phyloP scores from a whole-genome alignment of 2,113 vertebrate genomes.

The Aleadryas rufinucha region DNA sequence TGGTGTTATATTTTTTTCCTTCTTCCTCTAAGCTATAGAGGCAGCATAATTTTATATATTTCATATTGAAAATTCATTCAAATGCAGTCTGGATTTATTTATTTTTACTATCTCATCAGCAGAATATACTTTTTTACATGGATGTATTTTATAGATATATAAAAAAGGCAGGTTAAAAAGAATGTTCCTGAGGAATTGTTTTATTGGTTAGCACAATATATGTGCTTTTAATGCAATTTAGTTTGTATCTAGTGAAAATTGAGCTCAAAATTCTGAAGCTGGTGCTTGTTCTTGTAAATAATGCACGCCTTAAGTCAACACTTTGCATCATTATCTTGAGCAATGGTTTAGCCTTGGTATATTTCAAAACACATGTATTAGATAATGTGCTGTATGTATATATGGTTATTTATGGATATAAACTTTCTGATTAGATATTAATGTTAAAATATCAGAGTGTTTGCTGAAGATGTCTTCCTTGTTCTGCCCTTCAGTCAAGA shows the following conservation, averaged over 20 bases:
- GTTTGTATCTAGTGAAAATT: background rate
- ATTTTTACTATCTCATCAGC: slow-evolving; percentile 55
- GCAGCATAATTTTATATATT: slow-evolving; percentile 32
- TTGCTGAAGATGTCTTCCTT: slow-evolving; percentile 10
- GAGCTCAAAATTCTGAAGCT: slow-evolving; percentile 2
- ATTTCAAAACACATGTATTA: slow-evolving; percentile 32
- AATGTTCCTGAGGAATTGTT: slow-evolving; percentile 13
- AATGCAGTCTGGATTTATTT: slow-evolving; percentile 27
- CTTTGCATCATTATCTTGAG: slow-evolving; percentile 42
- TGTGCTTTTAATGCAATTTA: slow-evolving; percentile 52
- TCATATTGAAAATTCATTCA: slow-evolving; percentile 51
- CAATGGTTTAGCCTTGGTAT: slow-evolving; percentile 40
- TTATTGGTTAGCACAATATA: slow-evolving; percentile 23
- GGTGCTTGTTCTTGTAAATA: slow-evolving; percentile 46
- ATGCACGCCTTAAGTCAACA: slow-evolving; percentile 35
- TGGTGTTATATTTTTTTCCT: background rate
- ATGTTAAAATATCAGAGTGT: slow-evolving; percentile 35
- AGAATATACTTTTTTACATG: slow-evolving; percentile 10
- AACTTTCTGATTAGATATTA: slow-evolving; percentile 54
- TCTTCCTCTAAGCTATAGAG: background rate
- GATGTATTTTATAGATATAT: background rate
- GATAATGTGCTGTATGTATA: background rate
- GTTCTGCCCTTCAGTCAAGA: slow-evolving; percentile 36
- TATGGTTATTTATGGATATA: slow-evolving; percentile 41
- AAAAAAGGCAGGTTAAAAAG: slow-evolving; percentile 27